Percentiles rank a stretch among this genome's conserved stretches.
These are phyloP conservation scores for Philopotamus ludificatus DNA, from an alignment of 1,140 invertebrate species.

Conservation along the genomic window DNA sequence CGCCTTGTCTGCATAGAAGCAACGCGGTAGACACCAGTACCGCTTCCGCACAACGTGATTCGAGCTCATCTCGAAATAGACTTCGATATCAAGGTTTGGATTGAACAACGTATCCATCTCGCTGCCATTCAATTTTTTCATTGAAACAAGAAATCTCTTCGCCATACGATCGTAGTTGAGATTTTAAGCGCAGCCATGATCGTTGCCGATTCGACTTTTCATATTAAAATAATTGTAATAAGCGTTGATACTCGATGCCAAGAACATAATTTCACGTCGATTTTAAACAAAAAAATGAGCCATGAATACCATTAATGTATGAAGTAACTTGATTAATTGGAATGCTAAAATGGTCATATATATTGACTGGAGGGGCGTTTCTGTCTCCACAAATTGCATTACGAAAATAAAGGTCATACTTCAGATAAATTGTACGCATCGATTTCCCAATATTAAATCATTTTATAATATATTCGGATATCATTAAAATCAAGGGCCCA, in stretches of 20 bases:
- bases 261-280: too few species aligned
- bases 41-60: conserved; percentile 7
- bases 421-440: too few species aligned
- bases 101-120: not conserved
- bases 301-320: too few species aligned
- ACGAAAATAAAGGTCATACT: too few species aligned
- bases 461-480: too few species aligned
- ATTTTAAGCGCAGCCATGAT: not conserved
- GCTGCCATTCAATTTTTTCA: not conserved
- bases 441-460: too few species aligned
- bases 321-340: too few species aligned
- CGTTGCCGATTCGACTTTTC: not conserved
- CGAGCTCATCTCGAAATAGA: conserved; percentile 5
- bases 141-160: not conserved
- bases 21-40: not conserved
- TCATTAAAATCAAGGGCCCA: too few species aligned
- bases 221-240: not conserved
- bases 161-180: not conserved
- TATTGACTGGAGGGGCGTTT: too few species aligned
- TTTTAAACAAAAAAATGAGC: too few species aligned
- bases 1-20: not conserved
- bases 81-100: not conserved
- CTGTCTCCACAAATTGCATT: too few species aligned
- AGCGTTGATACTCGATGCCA: not conserved
- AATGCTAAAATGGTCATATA: too few species aligned